phyloP scores from a whole-genome alignment of 2,797 vertebrate genomes.

The Chaetophractus vellerosus region DNA sequence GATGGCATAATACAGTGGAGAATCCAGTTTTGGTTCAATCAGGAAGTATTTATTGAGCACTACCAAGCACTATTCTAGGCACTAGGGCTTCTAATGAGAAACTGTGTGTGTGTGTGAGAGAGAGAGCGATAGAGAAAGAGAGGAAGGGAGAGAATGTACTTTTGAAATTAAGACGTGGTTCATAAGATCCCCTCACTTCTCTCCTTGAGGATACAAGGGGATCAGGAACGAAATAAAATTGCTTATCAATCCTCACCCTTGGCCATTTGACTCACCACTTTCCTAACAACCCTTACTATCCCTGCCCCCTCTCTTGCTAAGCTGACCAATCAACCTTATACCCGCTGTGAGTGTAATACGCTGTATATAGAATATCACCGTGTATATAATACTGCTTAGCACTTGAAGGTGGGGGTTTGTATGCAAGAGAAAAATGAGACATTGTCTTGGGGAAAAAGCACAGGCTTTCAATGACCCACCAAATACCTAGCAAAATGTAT shows the following conservation, averaged over 20 bases:
- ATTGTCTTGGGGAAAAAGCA: not conserved
- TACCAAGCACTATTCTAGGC: not conserved
- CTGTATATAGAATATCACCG: not conserved
- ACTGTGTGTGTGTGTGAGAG: not conserved
- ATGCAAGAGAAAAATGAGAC: not conserved
- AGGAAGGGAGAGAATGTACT: not conserved
- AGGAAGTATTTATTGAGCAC: not conserved
- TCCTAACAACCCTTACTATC: not conserved
- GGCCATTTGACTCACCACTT: not conserved
- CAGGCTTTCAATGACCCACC: not conserved
- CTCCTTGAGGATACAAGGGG: not conserved
- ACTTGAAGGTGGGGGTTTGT: not conserved
- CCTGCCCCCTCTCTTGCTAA: not conserved
- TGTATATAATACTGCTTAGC: not conserved
- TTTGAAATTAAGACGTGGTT: conserved; percentile 12
- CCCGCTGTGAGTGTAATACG: not conserved
- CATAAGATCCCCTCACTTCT: not conserved
- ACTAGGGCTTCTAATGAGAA: not conserved
- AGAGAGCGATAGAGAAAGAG: not conserved
- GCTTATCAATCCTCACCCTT: not conserved
- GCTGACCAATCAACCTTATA: no score
- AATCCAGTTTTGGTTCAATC: not conserved
- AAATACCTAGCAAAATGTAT: not conserved
- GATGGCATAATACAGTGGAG: fast-evolving
- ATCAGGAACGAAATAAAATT: not conserved